Evolutionary conservation across 1,140 invertebrate genomes (phyloP).

Genomic region (Zaprionus ornatus): DNA sequence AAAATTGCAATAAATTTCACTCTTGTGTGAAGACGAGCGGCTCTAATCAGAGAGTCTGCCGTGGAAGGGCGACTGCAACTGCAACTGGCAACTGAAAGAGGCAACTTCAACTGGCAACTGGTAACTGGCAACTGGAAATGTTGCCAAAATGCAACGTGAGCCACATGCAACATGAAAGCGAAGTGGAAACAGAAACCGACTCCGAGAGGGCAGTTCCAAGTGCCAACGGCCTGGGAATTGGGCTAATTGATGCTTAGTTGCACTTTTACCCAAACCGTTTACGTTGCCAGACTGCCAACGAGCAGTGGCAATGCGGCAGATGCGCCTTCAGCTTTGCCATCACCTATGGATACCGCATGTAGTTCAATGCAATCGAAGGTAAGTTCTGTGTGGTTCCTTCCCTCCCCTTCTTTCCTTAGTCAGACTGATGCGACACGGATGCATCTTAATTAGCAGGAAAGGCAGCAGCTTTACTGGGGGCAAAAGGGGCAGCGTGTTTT

Average conservation of each 20-base stretch:
- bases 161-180: conserved; percentile 72
- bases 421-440: conserved; percentile 51
- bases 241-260: conserved; percentile 83
- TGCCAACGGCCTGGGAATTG: conserved; percentile 74
- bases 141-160: conserved; percentile 75
- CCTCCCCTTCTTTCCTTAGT: conserved; percentile 14
- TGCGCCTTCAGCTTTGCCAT: conserved; percentile 48
- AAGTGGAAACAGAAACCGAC: conserved; percentile 57
- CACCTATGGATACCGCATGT: conserved; percentile 38
- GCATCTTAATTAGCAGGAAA: conserved; percentile 70
- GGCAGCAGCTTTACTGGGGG: neutral
- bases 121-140: conserved; percentile 31
- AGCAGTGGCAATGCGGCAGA: conserved; percentile 7
- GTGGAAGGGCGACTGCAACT: conserved; percentile 53
- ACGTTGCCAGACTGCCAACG: conserved; percentile 46
- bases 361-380: conserved; percentile 22
- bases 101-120: conserved; percentile 33
- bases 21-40: conserved; percentile 72
- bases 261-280: conserved; percentile 78
- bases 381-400: neutral
- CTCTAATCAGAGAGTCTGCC: conserved; percentile 67
- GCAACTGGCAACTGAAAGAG: conserved; percentile 19
- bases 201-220: conserved; percentile 45
- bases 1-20: conserved; percentile 78
- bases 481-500: conserved; percentile 43